Evolutionary conservation across 2,888 invertebrate genomes (phyloP).

Genomic region (Drosophila suboccidentalis): DNA sequence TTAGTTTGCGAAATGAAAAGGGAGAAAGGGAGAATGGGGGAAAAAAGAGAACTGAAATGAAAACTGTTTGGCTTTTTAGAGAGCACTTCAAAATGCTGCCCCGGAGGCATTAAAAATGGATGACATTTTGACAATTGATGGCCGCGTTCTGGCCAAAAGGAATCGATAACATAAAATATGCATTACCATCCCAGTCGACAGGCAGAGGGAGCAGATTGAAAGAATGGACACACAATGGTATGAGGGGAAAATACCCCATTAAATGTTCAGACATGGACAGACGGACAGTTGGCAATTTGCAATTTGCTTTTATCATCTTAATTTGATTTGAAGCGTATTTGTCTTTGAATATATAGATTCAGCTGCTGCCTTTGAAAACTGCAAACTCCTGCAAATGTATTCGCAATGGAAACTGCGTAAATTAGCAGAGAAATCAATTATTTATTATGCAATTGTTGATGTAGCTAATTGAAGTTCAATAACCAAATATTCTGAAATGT

Average conservation of each 20-base stretch:
- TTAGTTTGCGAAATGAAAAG: conserved; percentile 9
- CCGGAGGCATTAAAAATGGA: conserved; percentile 67
- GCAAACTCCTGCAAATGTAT: conserved; percentile 25
- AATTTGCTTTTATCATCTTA: conserved; percentile 82
- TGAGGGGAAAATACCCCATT: background rate
- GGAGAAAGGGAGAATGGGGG: background rate
- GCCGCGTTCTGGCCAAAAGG: conserved; percentile 56
- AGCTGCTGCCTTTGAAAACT: background rate
- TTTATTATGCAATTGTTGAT: conserved; percentile 58
- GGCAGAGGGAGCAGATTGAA: conserved; percentile 25
- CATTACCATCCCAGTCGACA: conserved; percentile 60
- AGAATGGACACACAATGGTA: conserved; percentile 14
- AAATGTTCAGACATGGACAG: background rate
- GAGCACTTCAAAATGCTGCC: conserved; percentile 47
- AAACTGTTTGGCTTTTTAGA: conserved; percentile 35
- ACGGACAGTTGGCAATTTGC: conserved; percentile 67
- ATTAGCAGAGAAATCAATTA: conserved; percentile 72
- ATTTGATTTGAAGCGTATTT: conserved; percentile 75
- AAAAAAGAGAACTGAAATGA: background rate
- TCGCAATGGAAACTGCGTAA: conserved; percentile 33
- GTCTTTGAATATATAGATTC: conserved; percentile 32
- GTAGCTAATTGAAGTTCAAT: conserved; percentile 56
- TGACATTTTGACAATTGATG: conserved; percentile 82
- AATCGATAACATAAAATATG: conserved; percentile 81
- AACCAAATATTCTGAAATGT: conserved; percentile 8